Percentiles rank a stretch among this genome's conserved stretches.
These are phyloP conservation scores for Thryonomys swinderianus DNA, from an alignment of 2,113 vertebrate genomes.

Conservation along the genomic window DNA sequence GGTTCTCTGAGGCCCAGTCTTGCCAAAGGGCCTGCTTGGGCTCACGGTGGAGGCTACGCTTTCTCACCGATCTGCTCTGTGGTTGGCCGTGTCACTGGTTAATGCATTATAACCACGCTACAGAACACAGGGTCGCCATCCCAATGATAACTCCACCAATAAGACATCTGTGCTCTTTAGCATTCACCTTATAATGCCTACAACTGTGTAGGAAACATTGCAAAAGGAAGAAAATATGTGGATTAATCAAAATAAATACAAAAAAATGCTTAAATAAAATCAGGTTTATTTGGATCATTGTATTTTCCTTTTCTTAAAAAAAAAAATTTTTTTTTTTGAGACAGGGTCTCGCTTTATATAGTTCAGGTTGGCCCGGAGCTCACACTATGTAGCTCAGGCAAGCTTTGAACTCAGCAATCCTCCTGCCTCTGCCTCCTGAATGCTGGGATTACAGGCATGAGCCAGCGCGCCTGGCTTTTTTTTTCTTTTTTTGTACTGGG, in stretches of 20 bases:
- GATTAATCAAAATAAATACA: background rate
- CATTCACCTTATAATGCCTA: no score
- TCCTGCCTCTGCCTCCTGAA: no score
- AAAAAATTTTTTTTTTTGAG: no score
- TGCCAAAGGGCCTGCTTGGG: background rate
- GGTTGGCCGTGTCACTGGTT: background rate
- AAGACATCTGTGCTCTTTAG: background rate
- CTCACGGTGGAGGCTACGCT: accelerated
- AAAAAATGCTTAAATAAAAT: conserved; percentile 1
- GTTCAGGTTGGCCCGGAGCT: no score
- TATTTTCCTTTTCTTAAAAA: no score
- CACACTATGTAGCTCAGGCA: no score
- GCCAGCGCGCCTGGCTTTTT: no score
- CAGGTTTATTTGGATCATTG: background rate
- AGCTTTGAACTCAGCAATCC: no score
- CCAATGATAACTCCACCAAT: background rate
- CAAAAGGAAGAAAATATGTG: background rate
- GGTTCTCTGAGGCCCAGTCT: background rate
- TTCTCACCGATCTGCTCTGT: background rate
- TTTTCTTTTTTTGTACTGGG: no score
- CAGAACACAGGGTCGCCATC: background rate
- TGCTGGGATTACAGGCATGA: no score
- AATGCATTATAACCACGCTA: background rate
- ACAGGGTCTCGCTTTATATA: no score
- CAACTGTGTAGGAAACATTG: background rate